Evolutionary conservation across 2,113 vertebrate genomes (phyloP).

Genomic region (Regulus satrapa): DNA sequence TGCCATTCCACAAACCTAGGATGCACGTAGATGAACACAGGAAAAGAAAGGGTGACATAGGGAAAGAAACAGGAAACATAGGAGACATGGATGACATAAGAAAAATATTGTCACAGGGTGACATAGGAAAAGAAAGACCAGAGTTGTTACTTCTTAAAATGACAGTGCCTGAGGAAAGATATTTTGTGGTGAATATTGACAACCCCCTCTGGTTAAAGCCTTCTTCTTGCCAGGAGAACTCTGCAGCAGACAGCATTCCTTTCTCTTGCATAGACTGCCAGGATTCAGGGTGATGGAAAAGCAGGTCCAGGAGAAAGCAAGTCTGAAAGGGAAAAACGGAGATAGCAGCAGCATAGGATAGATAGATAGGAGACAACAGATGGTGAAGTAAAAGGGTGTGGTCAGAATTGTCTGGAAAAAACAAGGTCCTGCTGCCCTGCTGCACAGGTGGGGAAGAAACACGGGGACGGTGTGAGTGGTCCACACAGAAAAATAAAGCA

Average conservation of each 20-base stretch:
- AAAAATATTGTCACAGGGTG: too few relatives aligned
- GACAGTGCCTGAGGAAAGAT: background rate
- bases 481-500: background rate
- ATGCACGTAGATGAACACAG: background rate
- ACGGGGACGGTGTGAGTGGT: background rate
- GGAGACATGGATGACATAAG: too few relatives aligned
- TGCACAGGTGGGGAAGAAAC: background rate
- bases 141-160: background rate
- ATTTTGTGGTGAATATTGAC: background rate
- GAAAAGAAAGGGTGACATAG: too few relatives aligned
- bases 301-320: background rate
- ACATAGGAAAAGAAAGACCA: background rate
- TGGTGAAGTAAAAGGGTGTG: fast-evolving
- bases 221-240: background rate
- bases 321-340: background rate
- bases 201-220: background rate
- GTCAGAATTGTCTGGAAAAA: fast-evolving
- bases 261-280: background rate
- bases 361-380: background rate
- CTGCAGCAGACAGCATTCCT: background rate
- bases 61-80: too few relatives aligned
- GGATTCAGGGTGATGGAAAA: background rate
- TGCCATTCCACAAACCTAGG: background rate
- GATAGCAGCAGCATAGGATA: background rate
- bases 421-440: background rate